These are phyloP conservation scores for Amorpha juglandis DNA, from an alignment of 2,888 invertebrate genomes.

Conservation along the genomic window DNA sequence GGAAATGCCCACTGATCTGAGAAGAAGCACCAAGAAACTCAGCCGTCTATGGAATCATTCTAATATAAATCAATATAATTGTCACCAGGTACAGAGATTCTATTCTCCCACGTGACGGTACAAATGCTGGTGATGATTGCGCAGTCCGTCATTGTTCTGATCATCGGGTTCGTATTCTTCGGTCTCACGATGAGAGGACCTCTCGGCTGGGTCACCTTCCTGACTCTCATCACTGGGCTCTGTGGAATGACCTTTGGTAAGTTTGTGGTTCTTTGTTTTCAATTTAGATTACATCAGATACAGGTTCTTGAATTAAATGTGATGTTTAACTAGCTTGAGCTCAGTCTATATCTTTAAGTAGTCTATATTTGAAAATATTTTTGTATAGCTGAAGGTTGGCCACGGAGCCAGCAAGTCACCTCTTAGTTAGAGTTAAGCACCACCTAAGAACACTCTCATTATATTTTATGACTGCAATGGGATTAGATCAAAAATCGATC, in stretches of 20 bases:
- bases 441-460: too few species aligned
- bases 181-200: constrained; percentile 91
- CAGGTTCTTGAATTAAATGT: not conserved
- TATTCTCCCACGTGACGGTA: constrained; percentile 93
- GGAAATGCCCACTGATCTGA: too few species aligned
- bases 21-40: too few species aligned
- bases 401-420: too few species aligned
- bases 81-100: constrained; percentile 88
- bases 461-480: too few species aligned
- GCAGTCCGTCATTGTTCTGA: constrained; percentile 91
- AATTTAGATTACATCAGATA: not conserved
- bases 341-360: too few species aligned
- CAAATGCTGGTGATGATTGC: constrained; percentile 95
- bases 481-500: too few species aligned
- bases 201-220: constrained; percentile 87
- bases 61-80: not conserved
- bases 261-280: constrained; percentile 39
- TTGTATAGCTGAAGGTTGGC: too few species aligned
- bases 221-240: constrained; percentile 92
- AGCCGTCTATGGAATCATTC: too few species aligned
- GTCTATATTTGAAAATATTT: too few species aligned
- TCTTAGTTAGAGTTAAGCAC: too few species aligned
- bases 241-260: constrained; percentile 97
- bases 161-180: constrained; percentile 91
- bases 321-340: not conserved